Conservation (phyloP, 2,797 vertebrate genomes). For the Manis javanica region DNA sequence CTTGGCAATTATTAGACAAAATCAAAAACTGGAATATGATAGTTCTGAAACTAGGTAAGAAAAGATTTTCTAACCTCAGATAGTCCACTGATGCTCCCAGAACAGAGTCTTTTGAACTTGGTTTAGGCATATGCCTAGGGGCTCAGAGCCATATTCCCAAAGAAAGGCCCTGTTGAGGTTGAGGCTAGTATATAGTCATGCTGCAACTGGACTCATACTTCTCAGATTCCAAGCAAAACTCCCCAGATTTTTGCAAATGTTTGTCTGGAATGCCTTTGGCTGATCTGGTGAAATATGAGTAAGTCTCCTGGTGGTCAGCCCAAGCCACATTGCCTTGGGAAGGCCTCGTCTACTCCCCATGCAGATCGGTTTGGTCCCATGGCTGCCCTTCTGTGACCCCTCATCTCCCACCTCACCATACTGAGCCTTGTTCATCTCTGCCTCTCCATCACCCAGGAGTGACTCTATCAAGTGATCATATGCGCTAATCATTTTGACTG, state of each 20-base stretch:
- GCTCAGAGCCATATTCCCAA: neutral
- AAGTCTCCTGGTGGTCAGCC: neutral
- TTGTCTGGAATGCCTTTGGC: neutral
- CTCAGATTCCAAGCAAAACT: neutral
- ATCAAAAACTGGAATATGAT: neutral
- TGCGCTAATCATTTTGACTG: neutral
- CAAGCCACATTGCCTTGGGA: neutral
- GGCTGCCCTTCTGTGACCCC: neutral
- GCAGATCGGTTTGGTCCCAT: neutral
- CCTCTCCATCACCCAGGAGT: neutral
- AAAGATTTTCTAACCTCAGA: neutral
- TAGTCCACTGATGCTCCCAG: neutral
- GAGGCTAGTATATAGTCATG: accelerated
- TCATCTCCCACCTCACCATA: neutral
- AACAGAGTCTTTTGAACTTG: neutral
- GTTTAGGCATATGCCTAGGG: neutral
- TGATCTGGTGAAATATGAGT: neutral
- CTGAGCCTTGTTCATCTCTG: neutral
- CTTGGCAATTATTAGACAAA: neutral
- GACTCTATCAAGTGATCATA: neutral
- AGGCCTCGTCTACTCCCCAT: neutral
- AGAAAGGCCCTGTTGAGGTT: neutral
- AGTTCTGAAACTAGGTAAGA: neutral
- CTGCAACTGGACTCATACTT: neutral
- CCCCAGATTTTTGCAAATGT: neutral